A percentile compares a stretch with the other conserved stretches of the same genome.
Conservation (phyloP, 2,797 vertebrate genomes). For the Myiotriccus ornatus region DNA sequence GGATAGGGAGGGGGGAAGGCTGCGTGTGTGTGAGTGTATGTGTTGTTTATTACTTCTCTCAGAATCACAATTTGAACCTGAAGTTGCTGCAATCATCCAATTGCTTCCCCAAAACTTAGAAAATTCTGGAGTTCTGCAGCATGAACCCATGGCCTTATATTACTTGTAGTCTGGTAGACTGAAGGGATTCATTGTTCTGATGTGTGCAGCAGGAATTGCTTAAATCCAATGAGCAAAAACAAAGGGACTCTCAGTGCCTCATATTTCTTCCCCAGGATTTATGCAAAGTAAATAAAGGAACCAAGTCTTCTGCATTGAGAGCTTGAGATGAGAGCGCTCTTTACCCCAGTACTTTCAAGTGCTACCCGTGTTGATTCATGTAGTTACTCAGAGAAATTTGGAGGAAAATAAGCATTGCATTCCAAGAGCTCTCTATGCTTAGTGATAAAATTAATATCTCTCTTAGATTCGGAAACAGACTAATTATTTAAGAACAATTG, state of each 20-base stretch:
- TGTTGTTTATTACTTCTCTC: not conserved
- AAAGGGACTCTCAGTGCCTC: constrained; percentile 52
- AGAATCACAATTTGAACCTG: not conserved
- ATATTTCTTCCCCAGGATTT: constrained; percentile 35
- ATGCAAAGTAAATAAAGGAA: constrained; percentile 47
- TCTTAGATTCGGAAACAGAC: not conserved
- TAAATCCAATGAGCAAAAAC: constrained; percentile 51
- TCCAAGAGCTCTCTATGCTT: not conserved
- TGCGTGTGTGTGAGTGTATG: fast-evolving
- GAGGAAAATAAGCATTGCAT: not conserved
- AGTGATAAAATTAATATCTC: not conserved
- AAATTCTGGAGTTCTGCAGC: not conserved
- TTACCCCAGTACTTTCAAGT: not conserved
- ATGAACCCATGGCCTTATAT: not conserved
- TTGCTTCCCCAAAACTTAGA: not conserved
- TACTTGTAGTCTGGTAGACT: not conserved
- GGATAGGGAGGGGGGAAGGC: fast-evolving
- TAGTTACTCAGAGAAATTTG: not conserved
- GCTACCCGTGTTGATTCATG: not conserved
- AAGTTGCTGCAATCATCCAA: not conserved
- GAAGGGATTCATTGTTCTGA: constrained; percentile 58
- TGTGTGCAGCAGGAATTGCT: constrained; percentile 41
- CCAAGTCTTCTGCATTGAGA: not conserved
- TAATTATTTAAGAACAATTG: not conserved
- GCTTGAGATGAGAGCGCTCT: not conserved